A percentile compares a stretch with the other conserved stretches of the same genome.
Conservation (phyloP, 2,113 vertebrate species). For the Notothenia coriiceps region DNA sequence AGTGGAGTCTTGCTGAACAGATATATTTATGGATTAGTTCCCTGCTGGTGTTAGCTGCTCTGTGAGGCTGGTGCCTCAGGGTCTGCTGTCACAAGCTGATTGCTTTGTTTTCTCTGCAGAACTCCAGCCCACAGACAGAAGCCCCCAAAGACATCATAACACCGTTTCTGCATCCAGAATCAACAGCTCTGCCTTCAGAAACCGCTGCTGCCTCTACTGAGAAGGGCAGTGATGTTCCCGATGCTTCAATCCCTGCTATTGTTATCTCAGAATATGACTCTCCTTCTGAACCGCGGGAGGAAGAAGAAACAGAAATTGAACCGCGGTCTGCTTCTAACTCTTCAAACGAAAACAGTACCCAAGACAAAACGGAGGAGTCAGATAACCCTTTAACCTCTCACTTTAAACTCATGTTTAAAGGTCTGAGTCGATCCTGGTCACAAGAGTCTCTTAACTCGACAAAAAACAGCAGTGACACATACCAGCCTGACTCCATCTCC, state of each 20-base stretch:
- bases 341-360: conserved; percentile 25
- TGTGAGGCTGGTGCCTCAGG: conserved; percentile 1
- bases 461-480: conserved; percentile 39
- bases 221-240: neutral
- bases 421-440: conserved; percentile 59
- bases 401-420: conserved; percentile 68
- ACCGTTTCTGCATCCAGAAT: conserved; percentile 25
- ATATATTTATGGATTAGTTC: conserved; percentile 12
- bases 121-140: conserved; percentile 46
- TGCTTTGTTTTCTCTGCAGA: conserved; percentile 60
- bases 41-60: neutral
- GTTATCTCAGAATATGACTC: conserved; percentile 55
- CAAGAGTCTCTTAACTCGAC: conserved; percentile 68
- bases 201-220: conserved; percentile 26
- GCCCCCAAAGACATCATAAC: conserved; percentile 39
- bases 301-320: conserved; percentile 15
- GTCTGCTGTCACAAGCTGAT: conserved; percentile 23
- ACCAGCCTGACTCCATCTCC: neutral
- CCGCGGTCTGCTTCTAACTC: neutral
- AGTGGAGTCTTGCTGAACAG: neutral
- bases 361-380: conserved; percentile 58
- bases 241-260: conserved; percentile 49
- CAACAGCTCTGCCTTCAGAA: conserved; percentile 17
- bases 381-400: conserved; percentile 65
- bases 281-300: conserved; percentile 21